phyloP scores from a whole-genome alignment of 2,113 vertebrate genomes.

The Leiothrix lutea region DNA sequence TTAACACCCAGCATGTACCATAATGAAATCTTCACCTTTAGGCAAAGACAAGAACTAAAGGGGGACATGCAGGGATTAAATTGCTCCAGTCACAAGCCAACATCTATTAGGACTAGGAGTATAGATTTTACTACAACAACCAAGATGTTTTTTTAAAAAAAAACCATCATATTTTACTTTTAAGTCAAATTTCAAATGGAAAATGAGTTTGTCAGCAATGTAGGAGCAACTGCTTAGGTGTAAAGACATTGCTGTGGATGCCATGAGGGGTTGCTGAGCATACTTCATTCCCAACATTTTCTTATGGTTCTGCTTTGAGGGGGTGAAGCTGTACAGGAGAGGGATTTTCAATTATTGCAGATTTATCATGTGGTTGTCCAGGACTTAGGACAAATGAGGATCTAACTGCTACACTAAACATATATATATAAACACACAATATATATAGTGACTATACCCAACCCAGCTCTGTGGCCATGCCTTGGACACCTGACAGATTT shows the following conservation, averaged over 20 bases:
- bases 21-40: slow-evolving; percentile 53
- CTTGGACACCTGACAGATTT: neutral
- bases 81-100: slow-evolving; percentile 29
- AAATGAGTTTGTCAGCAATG: neutral
- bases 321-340: neutral
- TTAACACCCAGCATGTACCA: neutral
- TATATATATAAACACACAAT: neutral
- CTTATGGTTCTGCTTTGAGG: neutral
- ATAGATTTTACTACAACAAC: neutral
- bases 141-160: neutral
- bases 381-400: neutral
- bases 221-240: neutral
- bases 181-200: neutral
- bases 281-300: neutral
- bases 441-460: neutral
- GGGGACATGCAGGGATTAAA: slow-evolving; percentile 11
- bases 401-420: neutral
- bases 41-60: slow-evolving; percentile 41
- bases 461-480: neutral
- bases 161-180: neutral
- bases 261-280: neutral
- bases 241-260: neutral
- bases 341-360: neutral
- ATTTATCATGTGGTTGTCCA: neutral
- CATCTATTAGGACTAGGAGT: neutral